These are phyloP conservation scores for Hippopotamyrus pictus DNA, from an alignment of 2,797 vertebrate species.

Conservation along the genomic window DNA sequence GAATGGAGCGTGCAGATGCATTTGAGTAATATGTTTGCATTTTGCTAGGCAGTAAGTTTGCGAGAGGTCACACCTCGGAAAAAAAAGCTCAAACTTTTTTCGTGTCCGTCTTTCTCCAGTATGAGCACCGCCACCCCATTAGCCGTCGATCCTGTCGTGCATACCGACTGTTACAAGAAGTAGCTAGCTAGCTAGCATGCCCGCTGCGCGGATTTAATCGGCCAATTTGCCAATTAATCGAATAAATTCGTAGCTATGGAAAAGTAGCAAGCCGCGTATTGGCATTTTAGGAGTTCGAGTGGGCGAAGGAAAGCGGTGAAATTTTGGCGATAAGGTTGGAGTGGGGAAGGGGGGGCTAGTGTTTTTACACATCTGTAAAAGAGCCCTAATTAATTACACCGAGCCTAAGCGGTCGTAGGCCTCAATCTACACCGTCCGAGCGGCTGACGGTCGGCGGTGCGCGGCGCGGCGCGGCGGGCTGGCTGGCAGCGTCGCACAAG, in stretches of 20 bases:
- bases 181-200: constrained; percentile 41
- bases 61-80: constrained; percentile 51
- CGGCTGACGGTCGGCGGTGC: constrained; percentile 18
- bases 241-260: background rate
- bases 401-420: constrained; percentile 66
- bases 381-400: constrained; percentile 73
- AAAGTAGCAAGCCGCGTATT: background rate
- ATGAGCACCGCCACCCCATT: constrained; percentile 50
- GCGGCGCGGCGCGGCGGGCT: constrained; percentile 1
- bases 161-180: constrained; percentile 45
- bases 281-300: background rate
- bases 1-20: constrained; percentile 38
- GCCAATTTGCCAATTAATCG: constrained; percentile 50
- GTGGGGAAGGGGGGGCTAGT: constrained; percentile 13
- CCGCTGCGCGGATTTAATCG: constrained; percentile 48
- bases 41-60: constrained; percentile 18
- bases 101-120: constrained; percentile 41
- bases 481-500: constrained; percentile 38
- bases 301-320: background rate
- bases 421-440: constrained; percentile 62
- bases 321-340: background rate
- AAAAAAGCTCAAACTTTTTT: constrained; percentile 61
- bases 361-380: constrained; percentile 56
- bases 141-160: constrained; percentile 47
- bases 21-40: constrained; percentile 23